These are phyloP conservation scores for Catocala sponsa DNA, from an alignment of 2,888 invertebrate species.

Conservation along the genomic window DNA sequence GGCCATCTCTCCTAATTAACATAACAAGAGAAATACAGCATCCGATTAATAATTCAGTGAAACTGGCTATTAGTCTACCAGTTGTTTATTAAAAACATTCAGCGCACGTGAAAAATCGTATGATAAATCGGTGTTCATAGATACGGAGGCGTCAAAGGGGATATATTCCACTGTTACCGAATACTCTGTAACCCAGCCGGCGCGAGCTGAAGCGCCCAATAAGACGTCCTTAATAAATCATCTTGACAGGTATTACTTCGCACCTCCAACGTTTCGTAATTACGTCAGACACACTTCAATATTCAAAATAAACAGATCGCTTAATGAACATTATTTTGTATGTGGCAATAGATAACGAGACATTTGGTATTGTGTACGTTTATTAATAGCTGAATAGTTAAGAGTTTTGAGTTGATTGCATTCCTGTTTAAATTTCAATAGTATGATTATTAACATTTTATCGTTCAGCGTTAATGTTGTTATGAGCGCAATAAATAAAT, in stretches of 20 bases:
- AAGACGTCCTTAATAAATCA: conserved; percentile 80
- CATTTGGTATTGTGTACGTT: not conserved
- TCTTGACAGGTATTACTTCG: conserved; percentile 83
- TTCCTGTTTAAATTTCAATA: not conserved
- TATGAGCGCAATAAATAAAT: too few relatives aligned
- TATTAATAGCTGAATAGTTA: not conserved
- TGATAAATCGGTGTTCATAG: conserved; percentile 4
- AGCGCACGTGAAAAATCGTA: not conserved
- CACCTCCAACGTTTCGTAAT: conserved; percentile 73
- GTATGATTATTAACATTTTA: not conserved
- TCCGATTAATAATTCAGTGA: too few relatives aligned
- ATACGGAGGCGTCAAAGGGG: conserved; percentile 10
- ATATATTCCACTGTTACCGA: conserved; percentile 35
- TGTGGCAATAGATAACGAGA: conserved; percentile 4
- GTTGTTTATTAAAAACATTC: too few relatives aligned
- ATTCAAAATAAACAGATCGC: conserved; percentile 61
- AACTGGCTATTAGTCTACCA: too few relatives aligned
- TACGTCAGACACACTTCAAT: conserved; percentile 62
- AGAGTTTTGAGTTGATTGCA: conserved; percentile 1
- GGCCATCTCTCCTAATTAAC: too few relatives aligned
- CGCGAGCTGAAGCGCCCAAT: conserved; percentile 62
- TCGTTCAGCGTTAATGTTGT: too few relatives aligned
- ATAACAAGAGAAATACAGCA: too few relatives aligned
- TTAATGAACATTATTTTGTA: conserved; percentile 43
- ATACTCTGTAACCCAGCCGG: conserved; percentile 40